These are phyloP conservation scores for Caenorhabditis panamensis DNA, from an alignment of 2,888 invertebrate genomes.

Conservation along the genomic window DNA sequence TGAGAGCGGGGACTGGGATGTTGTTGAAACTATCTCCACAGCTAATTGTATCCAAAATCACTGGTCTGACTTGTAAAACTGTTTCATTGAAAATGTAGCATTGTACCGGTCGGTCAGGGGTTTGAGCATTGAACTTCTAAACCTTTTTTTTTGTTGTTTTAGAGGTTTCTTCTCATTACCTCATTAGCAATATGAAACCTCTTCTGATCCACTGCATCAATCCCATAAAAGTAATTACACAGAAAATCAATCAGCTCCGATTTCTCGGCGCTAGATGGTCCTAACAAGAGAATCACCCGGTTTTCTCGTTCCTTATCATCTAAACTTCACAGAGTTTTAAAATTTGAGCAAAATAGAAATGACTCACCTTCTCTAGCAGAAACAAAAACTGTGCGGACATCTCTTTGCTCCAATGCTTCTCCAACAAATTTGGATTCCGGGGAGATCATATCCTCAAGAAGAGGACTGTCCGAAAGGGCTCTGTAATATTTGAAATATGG, in stretches of 20 bases:
- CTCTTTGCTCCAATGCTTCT: constrained; percentile 68
- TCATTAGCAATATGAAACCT: constrained; percentile 74
- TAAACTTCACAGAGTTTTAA: constrained; percentile 40
- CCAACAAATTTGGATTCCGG: constrained; percentile 71
- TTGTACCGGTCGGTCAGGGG: constrained; percentile 68
- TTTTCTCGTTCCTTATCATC: constrained; percentile 65
- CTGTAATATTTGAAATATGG: constrained; percentile 21
- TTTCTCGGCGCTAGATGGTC: constrained; percentile 69
- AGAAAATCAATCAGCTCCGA: constrained; percentile 72
- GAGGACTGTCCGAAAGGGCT: constrained; percentile 61
- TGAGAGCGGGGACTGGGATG: constrained; percentile 53
- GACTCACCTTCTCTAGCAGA: constrained; percentile 68
- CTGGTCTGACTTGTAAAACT: constrained; percentile 64
- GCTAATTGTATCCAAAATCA: constrained; percentile 73
- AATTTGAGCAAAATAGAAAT: neutral
- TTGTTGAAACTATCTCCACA: constrained; percentile 60
- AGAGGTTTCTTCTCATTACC: constrained; percentile 22
- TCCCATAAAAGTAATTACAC: constrained; percentile 74
- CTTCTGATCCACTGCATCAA: constrained; percentile 47
- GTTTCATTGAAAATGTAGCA: constrained; percentile 75
- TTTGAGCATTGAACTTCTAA: constrained; percentile 70
- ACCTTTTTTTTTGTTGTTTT: neutral
- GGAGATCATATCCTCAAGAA: constrained; percentile 60
- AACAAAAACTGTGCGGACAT: constrained; percentile 70
- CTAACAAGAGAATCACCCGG: constrained; percentile 69